phyloP scores from a whole-genome alignment of 1,140 invertebrate genomes.

The Brachionus plicatilis region DNA sequence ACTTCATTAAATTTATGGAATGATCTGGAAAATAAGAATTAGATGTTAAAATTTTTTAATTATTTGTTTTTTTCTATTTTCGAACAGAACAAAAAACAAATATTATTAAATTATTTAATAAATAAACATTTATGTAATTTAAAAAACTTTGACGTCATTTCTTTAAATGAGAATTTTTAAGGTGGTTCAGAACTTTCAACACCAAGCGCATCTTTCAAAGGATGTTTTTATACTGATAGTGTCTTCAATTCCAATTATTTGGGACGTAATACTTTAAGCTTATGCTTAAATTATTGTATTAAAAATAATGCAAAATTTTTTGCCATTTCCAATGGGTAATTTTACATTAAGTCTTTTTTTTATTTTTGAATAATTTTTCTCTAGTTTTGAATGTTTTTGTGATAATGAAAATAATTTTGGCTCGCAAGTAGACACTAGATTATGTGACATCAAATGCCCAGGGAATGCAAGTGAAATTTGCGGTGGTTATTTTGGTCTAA shows the following conservation, averaged over 20 bases:
- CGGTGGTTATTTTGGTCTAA: background rate
- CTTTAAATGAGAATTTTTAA: too few relatives aligned
- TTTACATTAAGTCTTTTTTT: background rate
- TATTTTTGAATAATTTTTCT: background rate
- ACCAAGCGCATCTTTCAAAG: background rate
- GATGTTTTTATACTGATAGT: background rate
- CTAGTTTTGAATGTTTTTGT: background rate
- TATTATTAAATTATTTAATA: too few relatives aligned
- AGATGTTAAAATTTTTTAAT: too few relatives aligned
- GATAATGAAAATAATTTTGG: background rate
- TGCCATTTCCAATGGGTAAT: background rate
- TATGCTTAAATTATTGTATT: background rate
- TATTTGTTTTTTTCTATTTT: too few relatives aligned
- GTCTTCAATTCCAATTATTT: background rate
- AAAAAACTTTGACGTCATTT: too few relatives aligned
- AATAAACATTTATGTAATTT: too few relatives aligned
- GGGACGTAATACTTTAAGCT: background rate
- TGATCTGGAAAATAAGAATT: too few relatives aligned
- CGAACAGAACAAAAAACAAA: too few relatives aligned
- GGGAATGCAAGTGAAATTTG: constrained; percentile 9
- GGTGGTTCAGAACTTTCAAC: background rate
- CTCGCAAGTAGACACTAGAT: background rate
- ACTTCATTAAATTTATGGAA: too few relatives aligned
- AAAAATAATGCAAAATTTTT: background rate
- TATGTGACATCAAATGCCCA: background rate